Conservation (phyloP, 1,140 invertebrate genomes). For the Ceratina australensis region DNA sequence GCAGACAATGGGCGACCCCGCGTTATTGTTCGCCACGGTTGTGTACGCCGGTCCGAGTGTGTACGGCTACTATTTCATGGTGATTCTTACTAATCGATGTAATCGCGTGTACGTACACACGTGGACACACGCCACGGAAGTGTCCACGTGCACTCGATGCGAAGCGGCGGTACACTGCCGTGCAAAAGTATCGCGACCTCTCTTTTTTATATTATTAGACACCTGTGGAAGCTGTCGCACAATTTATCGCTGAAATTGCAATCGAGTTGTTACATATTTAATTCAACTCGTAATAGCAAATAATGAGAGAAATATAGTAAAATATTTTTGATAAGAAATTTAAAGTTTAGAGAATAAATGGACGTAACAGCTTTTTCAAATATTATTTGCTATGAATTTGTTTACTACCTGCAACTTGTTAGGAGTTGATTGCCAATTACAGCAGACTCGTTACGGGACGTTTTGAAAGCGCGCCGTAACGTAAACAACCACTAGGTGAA, state of each 20-base stretch:
- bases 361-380: no score
- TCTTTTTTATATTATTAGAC: no score
- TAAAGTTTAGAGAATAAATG: no score
- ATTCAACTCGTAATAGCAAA: no score
- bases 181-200: not conserved
- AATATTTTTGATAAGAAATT: no score
- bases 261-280: no score
- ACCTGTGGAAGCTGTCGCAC: no score
- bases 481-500: not conserved
- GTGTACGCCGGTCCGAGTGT: constrained; percentile 42
- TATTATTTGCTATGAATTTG: no score
- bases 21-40: constrained; percentile 71
- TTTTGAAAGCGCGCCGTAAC: not conserved
- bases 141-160: constrained; percentile 23
- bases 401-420: no score
- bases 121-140: not conserved
- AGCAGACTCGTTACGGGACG: not conserved
- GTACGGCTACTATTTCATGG: constrained; percentile 66
- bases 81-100: constrained; percentile 72
- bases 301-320: no score
- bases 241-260: no score
- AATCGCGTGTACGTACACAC: constrained; percentile 55
- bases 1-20: constrained; percentile 74
- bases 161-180: not conserved
- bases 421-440: not conserved